These are phyloP conservation scores for Crocallis elinguaria DNA, from an alignment of 2,888 invertebrate genomes.

Conservation along the genomic window DNA sequence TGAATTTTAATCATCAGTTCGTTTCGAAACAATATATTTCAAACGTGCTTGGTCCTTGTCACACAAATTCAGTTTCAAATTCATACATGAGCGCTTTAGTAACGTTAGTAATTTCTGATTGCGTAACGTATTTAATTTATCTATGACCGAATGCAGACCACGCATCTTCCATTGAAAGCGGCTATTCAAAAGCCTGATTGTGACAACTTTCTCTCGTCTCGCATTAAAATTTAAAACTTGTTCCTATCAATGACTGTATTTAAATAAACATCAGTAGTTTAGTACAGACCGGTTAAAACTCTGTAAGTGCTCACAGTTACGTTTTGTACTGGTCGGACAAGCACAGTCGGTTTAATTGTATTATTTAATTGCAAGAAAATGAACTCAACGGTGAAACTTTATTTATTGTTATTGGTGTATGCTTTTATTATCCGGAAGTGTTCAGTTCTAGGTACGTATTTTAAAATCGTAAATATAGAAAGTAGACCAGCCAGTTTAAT, in stretches of 20 bases:
- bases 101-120: neutral
- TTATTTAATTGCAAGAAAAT: slow-evolving; percentile 40
- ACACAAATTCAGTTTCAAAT: too few species aligned
- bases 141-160: slow-evolving; percentile 45
- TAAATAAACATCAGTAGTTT: slow-evolving; percentile 69
- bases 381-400: slow-evolving; percentile 38
- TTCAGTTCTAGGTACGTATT: slow-evolving; percentile 49
- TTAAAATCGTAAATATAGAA: neutral
- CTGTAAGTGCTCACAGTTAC: slow-evolving; percentile 63
- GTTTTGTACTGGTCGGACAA: slow-evolving; percentile 65
- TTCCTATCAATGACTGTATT: slow-evolving; percentile 65
- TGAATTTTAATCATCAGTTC: too few species aligned
- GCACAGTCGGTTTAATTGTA: slow-evolving; percentile 46
- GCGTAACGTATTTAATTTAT: slow-evolving; percentile 21
- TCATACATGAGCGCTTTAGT: slow-evolving; percentile 15
- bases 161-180: slow-evolving; percentile 63
- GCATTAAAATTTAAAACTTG: slow-evolving; percentile 82
- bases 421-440: slow-evolving; percentile 34
- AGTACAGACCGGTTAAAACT: slow-evolving; percentile 73
- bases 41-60: too few species aligned
- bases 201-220: slow-evolving; percentile 71
- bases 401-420: slow-evolving; percentile 42
- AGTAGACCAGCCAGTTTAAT: slow-evolving; percentile 2
- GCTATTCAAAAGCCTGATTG: slow-evolving; percentile 58
- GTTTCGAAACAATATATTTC: too few species aligned